phyloP scores from a whole-genome alignment of 2,888 invertebrate genomes.

The Scrobipalpa atriplicella region DNA sequence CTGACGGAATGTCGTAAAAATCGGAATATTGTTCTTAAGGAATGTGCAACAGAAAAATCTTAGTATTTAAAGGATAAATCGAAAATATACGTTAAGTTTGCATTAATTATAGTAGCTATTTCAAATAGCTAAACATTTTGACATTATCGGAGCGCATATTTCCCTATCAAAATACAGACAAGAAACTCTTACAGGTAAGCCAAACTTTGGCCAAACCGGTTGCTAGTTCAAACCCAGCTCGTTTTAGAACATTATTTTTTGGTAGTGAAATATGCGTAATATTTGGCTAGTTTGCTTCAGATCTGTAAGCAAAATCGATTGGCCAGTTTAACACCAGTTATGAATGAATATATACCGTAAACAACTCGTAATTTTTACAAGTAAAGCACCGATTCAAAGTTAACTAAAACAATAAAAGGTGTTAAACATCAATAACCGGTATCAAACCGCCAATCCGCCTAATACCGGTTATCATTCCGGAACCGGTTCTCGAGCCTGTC shows the following conservation, averaged over 20 bases:
- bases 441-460: not conserved
- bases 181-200: not conserved
- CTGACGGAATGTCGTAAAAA: slow-evolving; percentile 17
- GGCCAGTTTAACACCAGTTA: not conserved
- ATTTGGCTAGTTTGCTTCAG: not conserved
- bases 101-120: not conserved
- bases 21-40: slow-evolving; percentile 15
- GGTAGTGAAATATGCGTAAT: not conserved
- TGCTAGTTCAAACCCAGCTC: no score
- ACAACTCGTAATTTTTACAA: not conserved
- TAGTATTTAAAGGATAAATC: not conserved
- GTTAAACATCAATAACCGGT: not conserved
- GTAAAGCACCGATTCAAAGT: not conserved
- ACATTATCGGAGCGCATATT: slow-evolving; percentile 9
- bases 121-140: slow-evolving; percentile 1
- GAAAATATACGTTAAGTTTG: slow-evolving; percentile 4
- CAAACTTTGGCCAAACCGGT: no score
- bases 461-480: not conserved
- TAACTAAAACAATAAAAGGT: not conserved
- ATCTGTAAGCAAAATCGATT: not conserved
- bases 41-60: slow-evolving; percentile 10
- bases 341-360: no score
- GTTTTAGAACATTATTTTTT: no score
- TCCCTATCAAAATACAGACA: not conserved
- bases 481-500: slow-evolving; percentile 17